phyloP scores from a whole-genome alignment of 2,888 invertebrate genomes.

The Dicycla oo region DNA sequence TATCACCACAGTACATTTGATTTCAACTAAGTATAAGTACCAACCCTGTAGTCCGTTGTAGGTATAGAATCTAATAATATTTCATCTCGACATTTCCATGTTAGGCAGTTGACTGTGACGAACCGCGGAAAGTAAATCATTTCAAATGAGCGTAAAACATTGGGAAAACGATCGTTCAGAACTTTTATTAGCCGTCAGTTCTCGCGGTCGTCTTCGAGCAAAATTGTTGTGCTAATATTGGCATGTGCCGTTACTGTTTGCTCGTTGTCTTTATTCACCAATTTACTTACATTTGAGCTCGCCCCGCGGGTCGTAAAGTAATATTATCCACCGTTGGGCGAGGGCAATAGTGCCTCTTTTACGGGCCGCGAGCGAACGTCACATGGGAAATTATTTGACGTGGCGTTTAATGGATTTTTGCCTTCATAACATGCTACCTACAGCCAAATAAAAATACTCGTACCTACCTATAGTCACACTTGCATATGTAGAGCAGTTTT shows the following conservation, averaged over 20 bases:
- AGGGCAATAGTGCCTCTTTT: conserved; percentile 90
- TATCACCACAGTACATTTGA: not conserved
- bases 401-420: conserved; percentile 90
- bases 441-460: conserved; percentile 86
- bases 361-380: conserved; percentile 89
- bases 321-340: conserved; percentile 89
- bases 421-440: conserved; percentile 90
- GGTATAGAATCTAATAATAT: conserved; percentile 23
- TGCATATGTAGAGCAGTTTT: conserved; percentile 68
- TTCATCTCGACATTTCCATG: conserved; percentile 34
- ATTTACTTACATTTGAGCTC: conserved; percentile 88
- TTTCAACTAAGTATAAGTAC: conserved; percentile 2
- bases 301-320: conserved; percentile 89
- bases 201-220: conserved; percentile 45
- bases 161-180: conserved; percentile 47
- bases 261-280: conserved; percentile 88
- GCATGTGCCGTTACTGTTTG: conserved; percentile 71
- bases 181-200: conserved; percentile 53
- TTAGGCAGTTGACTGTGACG: conserved; percentile 36
- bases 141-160: conserved; percentile 57
- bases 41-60: not conserved
- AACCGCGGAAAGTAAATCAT: conserved; percentile 54
- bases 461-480: conserved; percentile 69
- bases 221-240: conserved; percentile 68
- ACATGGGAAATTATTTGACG: conserved; percentile 91